Conservation (phyloP, 1,140 invertebrate species). For the Parapsyche elsis region DNA sequence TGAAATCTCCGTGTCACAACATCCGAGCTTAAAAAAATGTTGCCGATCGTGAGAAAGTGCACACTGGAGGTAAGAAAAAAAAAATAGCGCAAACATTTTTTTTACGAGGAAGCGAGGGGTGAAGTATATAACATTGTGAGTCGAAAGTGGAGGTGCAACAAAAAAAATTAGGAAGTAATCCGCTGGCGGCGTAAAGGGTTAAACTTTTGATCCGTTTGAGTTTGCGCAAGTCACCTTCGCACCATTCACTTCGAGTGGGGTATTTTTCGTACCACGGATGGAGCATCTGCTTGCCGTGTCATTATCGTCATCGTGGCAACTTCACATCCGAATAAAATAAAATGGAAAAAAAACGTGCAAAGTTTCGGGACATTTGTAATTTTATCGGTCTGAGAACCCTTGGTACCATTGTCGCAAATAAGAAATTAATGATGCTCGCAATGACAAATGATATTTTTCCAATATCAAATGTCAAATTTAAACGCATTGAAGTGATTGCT, state of each 20-base stretch:
- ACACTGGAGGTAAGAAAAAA: not conserved
- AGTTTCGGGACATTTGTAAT: not conserved
- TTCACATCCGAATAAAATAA: not conserved
- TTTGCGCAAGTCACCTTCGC: constrained; percentile 42
- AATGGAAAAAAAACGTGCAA: not conserved
- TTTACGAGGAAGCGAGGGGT: no score
- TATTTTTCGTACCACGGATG: not conserved
- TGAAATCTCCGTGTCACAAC: not conserved
- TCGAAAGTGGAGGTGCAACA: not conserved
- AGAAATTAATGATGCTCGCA: constrained; percentile 35
- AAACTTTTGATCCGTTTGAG: not conserved
- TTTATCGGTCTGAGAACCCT: not conserved
- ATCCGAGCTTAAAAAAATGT: not conserved
- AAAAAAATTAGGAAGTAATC: constrained; percentile 49
- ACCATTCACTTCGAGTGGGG: constrained; percentile 29
- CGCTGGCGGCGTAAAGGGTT: constrained; percentile 45
- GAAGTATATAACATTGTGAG: no score
- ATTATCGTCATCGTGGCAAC: not conserved
- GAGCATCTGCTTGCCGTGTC: not conserved
- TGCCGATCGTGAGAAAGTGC: not conserved
- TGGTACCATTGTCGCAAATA: not conserved
- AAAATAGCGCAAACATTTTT: no score
- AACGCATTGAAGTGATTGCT: no score
- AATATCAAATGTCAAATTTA: not conserved
- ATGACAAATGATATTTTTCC: constrained; percentile 28